phyloP scores from a whole-genome alignment of 2,888 invertebrate genomes.

The Drosophila quinaria region DNA sequence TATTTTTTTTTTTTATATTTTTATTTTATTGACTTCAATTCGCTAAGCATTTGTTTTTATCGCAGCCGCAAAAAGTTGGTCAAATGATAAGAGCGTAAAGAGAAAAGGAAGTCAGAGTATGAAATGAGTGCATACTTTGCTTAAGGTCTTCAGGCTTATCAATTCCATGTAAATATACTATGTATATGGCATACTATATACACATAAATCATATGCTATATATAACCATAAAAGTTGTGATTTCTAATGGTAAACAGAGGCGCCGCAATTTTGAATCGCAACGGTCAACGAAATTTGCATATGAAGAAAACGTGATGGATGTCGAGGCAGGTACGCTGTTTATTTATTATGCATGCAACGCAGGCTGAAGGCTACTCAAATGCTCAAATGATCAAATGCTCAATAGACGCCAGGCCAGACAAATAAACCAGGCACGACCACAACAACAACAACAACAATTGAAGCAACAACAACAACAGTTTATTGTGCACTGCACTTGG shows the following conservation, averaged over 20 bases:
- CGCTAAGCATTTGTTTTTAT: slow-evolving; percentile 56
- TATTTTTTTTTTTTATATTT: neutral
- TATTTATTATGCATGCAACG: slow-evolving; percentile 72
- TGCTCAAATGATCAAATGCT: slow-evolving; percentile 21
- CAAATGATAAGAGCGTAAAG: slow-evolving; percentile 48
- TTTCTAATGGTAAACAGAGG: slow-evolving; percentile 33
- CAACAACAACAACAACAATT: slow-evolving; percentile 22
- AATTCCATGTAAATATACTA: neutral
- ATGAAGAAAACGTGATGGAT: slow-evolving; percentile 57
- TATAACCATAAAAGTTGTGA: slow-evolving; percentile 22
- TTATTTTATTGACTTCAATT: slow-evolving; percentile 1
- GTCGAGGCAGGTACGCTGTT: slow-evolving; percentile 25
- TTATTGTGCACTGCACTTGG: slow-evolving; percentile 64
- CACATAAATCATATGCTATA: neutral
- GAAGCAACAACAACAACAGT: slow-evolving; percentile 27
- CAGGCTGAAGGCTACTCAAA: slow-evolving; percentile 78
- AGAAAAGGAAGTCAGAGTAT: slow-evolving; percentile 60
- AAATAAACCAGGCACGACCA: slow-evolving; percentile 13
- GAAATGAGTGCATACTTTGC: slow-evolving; percentile 7
- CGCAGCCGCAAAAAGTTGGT: slow-evolving; percentile 59
- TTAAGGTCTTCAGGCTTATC: slow-evolving; percentile 22
- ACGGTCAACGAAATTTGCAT: slow-evolving; percentile 54
- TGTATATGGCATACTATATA: slow-evolving; percentile 5
- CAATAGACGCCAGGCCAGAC: slow-evolving; percentile 64
- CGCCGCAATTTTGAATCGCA: slow-evolving; percentile 66